phyloP scores from a whole-genome alignment of 2,888 invertebrate species.

The Drosophila barbarae region DNA sequence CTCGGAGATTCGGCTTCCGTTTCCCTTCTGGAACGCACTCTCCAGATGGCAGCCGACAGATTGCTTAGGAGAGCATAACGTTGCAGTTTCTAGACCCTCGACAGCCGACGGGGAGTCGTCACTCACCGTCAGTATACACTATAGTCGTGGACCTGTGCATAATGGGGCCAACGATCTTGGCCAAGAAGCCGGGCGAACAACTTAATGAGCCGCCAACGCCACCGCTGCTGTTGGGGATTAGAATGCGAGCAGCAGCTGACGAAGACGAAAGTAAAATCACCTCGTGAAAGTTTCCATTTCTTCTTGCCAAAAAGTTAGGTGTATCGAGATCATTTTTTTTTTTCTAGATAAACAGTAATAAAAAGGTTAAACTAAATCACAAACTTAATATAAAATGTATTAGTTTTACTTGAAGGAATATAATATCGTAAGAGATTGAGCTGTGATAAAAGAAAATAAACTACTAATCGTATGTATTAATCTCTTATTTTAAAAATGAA shows the following conservation, averaged over 20 bases:
- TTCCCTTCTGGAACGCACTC: conserved; percentile 55
- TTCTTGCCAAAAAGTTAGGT: conserved; percentile 48
- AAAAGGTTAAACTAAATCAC: not conserved
- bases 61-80: conserved; percentile 69
- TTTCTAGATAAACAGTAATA: not conserved
- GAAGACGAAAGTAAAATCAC: conserved; percentile 67
- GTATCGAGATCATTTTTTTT: conserved; percentile 22
- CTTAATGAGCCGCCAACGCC: conserved; percentile 62
- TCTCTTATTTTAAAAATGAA: too few species aligned
- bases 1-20: conserved; percentile 61
- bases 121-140: not conserved
- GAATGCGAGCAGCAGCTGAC: conserved; percentile 59
- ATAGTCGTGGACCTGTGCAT: conserved; percentile 39
- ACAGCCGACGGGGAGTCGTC: conserved; percentile 9
- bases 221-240: conserved; percentile 45
- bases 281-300: conserved; percentile 63
- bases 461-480: too few species aligned
- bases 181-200: conserved; percentile 60
- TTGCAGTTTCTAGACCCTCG: conserved; percentile 50
- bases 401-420: too few species aligned
- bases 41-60: conserved; percentile 29
- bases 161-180: conserved; percentile 71
- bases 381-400: not conserved
- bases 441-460: too few species aligned
- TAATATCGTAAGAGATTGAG: not conserved